Evolutionary conservation across 2,113 vertebrate species (phyloP).

Genomic region (Pluvialis apricaria): DNA sequence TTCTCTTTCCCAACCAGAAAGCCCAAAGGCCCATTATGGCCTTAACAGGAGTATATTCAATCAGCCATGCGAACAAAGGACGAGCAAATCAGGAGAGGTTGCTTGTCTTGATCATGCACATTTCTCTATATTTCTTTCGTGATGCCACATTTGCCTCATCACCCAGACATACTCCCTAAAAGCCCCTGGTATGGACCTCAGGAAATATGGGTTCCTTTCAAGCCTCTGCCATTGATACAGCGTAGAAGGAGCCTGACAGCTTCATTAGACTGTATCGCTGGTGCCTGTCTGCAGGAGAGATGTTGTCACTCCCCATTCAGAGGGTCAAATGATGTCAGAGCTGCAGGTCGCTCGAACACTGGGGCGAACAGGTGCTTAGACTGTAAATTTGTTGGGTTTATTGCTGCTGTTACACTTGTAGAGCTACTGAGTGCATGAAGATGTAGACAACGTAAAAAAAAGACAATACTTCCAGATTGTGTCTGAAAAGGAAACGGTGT

Average conservation of each 20-base stretch:
- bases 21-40: background rate
- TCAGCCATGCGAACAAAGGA: background rate
- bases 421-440: background rate
- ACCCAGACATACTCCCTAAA: background rate
- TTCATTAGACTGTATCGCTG: accelerated
- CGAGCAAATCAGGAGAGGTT: background rate
- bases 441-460: background rate
- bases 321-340: background rate
- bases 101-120: background rate
- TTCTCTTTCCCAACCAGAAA: background rate
- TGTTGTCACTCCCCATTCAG: background rate
- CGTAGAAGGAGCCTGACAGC: background rate
- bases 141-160: background rate
- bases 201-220: background rate
- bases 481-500: background rate
- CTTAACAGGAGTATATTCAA: background rate
- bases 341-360: background rate
- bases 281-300: background rate
- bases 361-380: background rate
- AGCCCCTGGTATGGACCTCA: background rate
- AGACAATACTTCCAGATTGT: background rate
- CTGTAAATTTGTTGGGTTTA: background rate
- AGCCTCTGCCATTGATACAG: background rate
- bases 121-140: background rate
- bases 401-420: background rate